Base-by-base conservation (phyloP, 1,140 invertebrate genomes). In the Drosophila equinoxialis region DNA sequence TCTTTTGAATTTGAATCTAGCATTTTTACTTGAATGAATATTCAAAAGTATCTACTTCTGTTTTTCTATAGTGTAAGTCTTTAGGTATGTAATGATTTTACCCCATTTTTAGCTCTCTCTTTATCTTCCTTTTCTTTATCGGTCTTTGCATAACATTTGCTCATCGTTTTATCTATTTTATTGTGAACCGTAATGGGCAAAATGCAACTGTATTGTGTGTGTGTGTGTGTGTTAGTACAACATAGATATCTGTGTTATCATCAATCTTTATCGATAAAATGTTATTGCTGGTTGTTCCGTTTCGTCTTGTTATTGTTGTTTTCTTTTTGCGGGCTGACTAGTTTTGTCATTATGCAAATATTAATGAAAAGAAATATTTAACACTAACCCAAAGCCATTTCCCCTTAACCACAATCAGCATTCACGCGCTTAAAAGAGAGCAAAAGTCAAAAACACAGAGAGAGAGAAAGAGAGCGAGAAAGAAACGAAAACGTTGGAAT, bases 131-230 rank as follows among this genome's bases (percentile, higher is more conserved):
- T 14, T 45, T 7, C 8, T 8, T 30, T 30, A 17, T 20, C 45
- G 7, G 17, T 48, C 20, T 51, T 20, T 51, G 8, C 45, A 51
- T 51, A 51, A 51, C 45, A 51, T 71, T 66, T 77, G 37, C 55
- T 39, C 63, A 67, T 72, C 55, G 77, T 69, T 74, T 74, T 84
- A 81, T 85, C 74, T 85, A 68, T 66, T 68, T 60, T 23, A 64
- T 68, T 81, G 68, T 73, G 41, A 42, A 60, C 78, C 74, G 67
- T 71, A 85, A 81, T 65, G 65, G 65, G 79, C 70, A 68, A 61
- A 65, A 39, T 60, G 66, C 71, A 68, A 55, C 54, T 51, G 67
- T 71, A 58, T 67, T n/a, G 8, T 42, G 39, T 35, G 17, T 17
- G 39, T 35, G 17, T 17, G 17, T 17, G 13, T 33, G 33, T 13